Base-by-base conservation (phyloP, 2,888 invertebrate genomes). In the Diarsia brunnea region DNA sequence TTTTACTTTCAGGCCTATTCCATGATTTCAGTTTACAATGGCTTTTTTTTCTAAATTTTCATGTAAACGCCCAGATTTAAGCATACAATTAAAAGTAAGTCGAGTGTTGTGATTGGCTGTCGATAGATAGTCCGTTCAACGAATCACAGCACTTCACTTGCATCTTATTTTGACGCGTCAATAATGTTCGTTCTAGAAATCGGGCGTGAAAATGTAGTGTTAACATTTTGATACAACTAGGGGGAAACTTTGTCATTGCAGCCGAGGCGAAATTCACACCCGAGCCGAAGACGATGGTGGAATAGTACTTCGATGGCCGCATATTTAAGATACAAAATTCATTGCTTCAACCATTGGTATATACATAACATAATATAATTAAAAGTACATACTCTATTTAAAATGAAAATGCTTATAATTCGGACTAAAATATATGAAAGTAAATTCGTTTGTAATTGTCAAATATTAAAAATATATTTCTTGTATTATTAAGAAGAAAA, bases 321-420 rank as follows among this genome's bases (percentile, higher is more conserved):
- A 4, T 19, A 24, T 19, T 60, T 31, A 38, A 19, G 38, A 55
- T 47, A 14, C 27, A 27, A 31, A 16, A 45, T 47, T n/a, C 19
- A 47, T 16, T 21, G 45, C n/a, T 1, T n/a, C 4, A 24, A 61
- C 5, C 14, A 64, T 45, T 69, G 14, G 2, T 27, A 69, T 27
- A 31, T 4, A 47, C 27, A 24, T 43, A 45, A 12, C 4, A 19
- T 27, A 43, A 63, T 5, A 19, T 14, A 16, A 27, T n/a, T 49
- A 24, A 58, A 58, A 43, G 4, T 47, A 79, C 24, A 21, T 47
- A 27, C 4, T 8, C 66, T 55, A 27, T 53, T 47, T 55, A 69
- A 21, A 8, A 66, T 66, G 19, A 71, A 80, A 83, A 78, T 78
- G 71, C 84, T 68, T 27, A 49, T 71, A 83, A 81, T 83, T 81